These are phyloP conservation scores for Anagyrus pseudococci DNA, from an alignment of 2,888 invertebrate species.

Conservation along the genomic window DNA sequence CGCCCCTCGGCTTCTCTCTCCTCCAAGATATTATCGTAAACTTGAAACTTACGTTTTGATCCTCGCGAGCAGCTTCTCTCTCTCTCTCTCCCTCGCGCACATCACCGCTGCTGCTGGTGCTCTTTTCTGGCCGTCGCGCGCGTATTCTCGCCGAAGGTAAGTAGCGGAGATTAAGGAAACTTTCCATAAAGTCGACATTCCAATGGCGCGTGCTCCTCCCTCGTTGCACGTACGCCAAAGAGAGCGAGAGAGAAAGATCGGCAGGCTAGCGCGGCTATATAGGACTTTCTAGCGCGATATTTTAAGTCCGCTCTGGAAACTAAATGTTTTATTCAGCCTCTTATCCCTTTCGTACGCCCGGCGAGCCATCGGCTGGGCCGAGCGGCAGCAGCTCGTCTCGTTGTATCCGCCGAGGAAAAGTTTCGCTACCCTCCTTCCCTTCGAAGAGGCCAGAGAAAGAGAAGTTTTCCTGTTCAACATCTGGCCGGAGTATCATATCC, in stretches of 20 bases:
- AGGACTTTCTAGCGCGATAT: conserved; percentile 33
- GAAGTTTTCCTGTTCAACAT: conserved; percentile 31
- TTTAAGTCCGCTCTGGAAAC: conserved; percentile 32
- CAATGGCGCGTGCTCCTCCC: conserved; percentile 38
- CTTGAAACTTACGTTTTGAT: conserved; percentile 44
- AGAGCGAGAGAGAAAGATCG: conserved; percentile 15
- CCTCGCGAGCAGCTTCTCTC: conserved; percentile 28
- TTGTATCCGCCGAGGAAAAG: conserved; percentile 32
- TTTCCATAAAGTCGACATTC: conserved; percentile 42
- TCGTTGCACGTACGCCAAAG: no score
- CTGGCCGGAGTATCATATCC: conserved; percentile 28
- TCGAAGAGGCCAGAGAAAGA: conserved; percentile 2
- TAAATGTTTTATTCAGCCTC: conserved; percentile 38
- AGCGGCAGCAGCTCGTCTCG: conserved; percentile 30
- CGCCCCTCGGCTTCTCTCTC: not conserved
- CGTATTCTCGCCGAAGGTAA: conserved; percentile 41
- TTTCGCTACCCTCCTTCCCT: not conserved
- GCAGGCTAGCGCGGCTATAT: not conserved
- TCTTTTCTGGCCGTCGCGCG: conserved; percentile 14
- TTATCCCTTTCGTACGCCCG: conserved; percentile 26
- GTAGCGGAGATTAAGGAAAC: conserved; percentile 44
- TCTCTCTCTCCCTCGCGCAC: no score
- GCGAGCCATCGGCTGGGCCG: conserved; percentile 8
- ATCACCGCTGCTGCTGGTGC: conserved; percentile 9
- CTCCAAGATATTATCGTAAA: conserved; percentile 42